Conservation (phyloP, 2,113 vertebrate species). For the Tetrax tetrax region DNA sequence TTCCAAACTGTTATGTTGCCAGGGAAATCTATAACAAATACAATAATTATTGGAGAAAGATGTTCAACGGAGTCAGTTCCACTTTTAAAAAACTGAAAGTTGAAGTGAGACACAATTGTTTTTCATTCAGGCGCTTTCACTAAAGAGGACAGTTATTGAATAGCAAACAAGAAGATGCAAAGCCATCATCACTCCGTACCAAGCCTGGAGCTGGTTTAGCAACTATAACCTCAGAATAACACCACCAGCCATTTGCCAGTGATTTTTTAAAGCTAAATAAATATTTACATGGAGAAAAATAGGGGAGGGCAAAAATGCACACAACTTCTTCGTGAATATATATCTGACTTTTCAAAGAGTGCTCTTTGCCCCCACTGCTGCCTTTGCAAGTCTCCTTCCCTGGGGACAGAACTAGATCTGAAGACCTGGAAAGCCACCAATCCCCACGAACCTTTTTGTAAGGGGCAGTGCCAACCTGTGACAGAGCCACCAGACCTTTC, state of each 20-base stretch:
- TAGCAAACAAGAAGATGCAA: slow-evolving; percentile 27
- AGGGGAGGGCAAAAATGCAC: background rate
- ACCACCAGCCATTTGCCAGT: background rate
- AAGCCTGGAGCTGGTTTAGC: background rate
- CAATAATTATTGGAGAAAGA: background rate
- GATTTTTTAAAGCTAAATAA: background rate
- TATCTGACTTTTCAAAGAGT: background rate
- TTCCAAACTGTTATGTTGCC: slow-evolving; percentile 1
- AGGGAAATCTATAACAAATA: background rate
- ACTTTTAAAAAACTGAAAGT: slow-evolving; percentile 5
- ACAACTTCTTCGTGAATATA: background rate
- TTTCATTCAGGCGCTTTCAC: slow-evolving; percentile 22
- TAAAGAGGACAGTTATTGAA: slow-evolving; percentile 30
- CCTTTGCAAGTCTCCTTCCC: background rate
- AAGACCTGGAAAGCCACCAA: background rate
- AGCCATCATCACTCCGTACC: background rate
- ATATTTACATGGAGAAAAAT: background rate
- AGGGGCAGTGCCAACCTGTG: background rate
- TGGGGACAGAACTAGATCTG: background rate
- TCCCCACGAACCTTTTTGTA: background rate
- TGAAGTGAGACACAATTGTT: slow-evolving; percentile 1
- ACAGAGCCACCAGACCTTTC: background rate
- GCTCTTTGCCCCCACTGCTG: background rate
- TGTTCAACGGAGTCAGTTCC: background rate
- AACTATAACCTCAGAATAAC: background rate